Percentiles rank a stretch among this genome's conserved stretches.
Evolutionary conservation across 1,140 invertebrate genomes (phyloP).

Genomic region (Meteorus sp.): DNA sequence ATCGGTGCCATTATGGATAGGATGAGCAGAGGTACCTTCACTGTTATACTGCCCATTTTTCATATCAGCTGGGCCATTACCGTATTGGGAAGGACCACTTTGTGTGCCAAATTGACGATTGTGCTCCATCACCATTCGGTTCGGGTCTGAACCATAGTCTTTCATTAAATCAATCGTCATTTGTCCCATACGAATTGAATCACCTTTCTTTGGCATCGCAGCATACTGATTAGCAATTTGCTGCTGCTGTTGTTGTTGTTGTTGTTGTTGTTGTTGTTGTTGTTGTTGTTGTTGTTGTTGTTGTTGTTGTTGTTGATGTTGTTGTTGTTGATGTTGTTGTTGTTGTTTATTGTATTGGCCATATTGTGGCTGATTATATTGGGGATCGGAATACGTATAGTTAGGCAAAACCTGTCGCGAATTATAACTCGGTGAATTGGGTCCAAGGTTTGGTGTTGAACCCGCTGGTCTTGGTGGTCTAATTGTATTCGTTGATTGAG

Average conservation of each 20-base stretch:
- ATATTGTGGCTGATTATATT: slow-evolving; percentile 42
- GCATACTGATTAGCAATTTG: slow-evolving; percentile 40
- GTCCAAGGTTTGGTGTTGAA: slow-evolving; percentile 48
- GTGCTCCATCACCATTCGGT: slow-evolving; percentile 39
- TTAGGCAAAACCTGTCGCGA: slow-evolving; percentile 35
- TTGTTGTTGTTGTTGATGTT: slow-evolving; percentile 20
- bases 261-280: neutral
- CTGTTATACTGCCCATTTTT: slow-evolving; percentile 40
- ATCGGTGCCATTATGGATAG: slow-evolving; percentile 40
- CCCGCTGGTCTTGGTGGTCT: slow-evolving; percentile 39
- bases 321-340: neutral
- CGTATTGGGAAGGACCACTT: slow-evolving; percentile 43
- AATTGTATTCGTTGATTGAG: slow-evolving; percentile 42
- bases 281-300: slow-evolving; percentile 35
- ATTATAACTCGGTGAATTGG: slow-evolving; percentile 42
- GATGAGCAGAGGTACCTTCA: slow-evolving; percentile 33
- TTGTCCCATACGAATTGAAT: slow-evolving; percentile 27
- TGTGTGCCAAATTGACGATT: slow-evolving; percentile 38
- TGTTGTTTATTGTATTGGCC: slow-evolving; percentile 31
- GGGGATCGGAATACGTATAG: slow-evolving; percentile 45
- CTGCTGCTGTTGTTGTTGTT: slow-evolving; percentile 26
- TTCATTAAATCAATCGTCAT: slow-evolving; percentile 9
- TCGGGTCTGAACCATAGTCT: slow-evolving; percentile 33
- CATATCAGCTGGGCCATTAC: slow-evolving; percentile 37
- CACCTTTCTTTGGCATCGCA: slow-evolving; percentile 33